These are phyloP conservation scores for Monopterus albus DNA, from an alignment of 2,113 vertebrate genomes.

Conservation along the genomic window DNA sequence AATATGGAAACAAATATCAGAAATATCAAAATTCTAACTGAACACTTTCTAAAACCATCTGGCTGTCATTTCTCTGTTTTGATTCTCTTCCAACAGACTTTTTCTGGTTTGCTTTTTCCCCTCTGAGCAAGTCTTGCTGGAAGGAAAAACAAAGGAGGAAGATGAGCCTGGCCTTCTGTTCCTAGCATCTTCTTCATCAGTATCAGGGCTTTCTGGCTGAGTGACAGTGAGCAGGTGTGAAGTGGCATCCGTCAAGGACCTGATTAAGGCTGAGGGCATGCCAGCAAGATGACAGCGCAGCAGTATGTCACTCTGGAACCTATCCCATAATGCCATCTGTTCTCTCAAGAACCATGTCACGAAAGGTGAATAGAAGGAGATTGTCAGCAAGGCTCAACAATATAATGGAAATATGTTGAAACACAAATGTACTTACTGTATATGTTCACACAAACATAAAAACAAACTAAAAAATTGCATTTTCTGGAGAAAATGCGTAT, in stretches of 20 bases:
- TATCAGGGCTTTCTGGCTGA: conserved; percentile 25
- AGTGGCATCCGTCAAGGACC: conserved; percentile 31
- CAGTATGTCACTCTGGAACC: conserved; percentile 38
- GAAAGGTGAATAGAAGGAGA: conserved; percentile 7
- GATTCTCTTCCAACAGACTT: conserved; percentile 8
- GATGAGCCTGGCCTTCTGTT: conserved; percentile 21
- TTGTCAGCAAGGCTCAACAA: background rate
- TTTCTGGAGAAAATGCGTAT: too few relatives aligned
- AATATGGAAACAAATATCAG: conserved; percentile 2
- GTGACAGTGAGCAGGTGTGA: conserved; percentile 57
- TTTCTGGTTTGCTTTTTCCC: background rate
- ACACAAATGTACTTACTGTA: too few relatives aligned
- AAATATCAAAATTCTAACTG: background rate
- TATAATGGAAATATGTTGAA: background rate
- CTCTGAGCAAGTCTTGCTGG: background rate
- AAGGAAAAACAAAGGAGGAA: background rate
- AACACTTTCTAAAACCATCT: conserved; percentile 16
- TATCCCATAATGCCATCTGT: conserved; percentile 73
- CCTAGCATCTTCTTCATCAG: conserved; percentile 21
- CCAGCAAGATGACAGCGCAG: conserved; percentile 54
- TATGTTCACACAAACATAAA: background rate
- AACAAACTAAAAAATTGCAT: too few relatives aligned
- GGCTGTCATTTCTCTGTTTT: conserved; percentile 1
- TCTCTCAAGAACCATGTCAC: conserved; percentile 50
- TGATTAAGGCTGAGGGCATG: conserved; percentile 63